A percentile compares a stretch with the other conserved stretches of the same genome.
phyloP scores from a whole-genome alignment of 2,888 invertebrate species.

The Alloplasta piceator region DNA sequence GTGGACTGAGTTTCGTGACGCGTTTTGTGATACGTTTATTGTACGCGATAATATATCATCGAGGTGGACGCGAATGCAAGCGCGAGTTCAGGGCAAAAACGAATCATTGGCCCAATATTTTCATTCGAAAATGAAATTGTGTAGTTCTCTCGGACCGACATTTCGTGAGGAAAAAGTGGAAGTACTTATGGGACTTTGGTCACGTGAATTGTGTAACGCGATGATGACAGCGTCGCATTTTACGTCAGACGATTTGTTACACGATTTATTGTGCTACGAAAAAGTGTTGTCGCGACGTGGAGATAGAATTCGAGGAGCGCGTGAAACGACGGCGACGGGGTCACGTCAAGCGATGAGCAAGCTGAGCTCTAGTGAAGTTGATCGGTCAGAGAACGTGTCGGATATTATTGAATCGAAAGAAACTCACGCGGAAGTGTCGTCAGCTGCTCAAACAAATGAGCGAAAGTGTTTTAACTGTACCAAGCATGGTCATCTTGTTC shows the following conservation, averaged over 20 bases:
- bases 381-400: too few species aligned
- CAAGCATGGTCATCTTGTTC: not conserved
- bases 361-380: too few species aligned
- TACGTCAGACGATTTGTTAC: not conserved
- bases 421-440: not conserved
- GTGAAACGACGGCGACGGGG: not conserved
- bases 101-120: constrained; percentile 20
- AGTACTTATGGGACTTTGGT: not conserved
- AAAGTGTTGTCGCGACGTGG: too few species aligned
- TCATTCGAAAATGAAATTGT: constrained; percentile 12
- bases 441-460: not conserved
- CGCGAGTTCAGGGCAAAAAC: not conserved
- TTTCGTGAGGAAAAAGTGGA: constrained; percentile 1
- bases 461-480: constrained; percentile 33
- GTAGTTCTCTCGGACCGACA: not conserved
- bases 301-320: not conserved
- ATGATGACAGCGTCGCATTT: not conserved
- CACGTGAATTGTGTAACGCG: not conserved
- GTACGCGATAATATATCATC: not conserved
- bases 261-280: not conserved
- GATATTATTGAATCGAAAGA: too few species aligned
- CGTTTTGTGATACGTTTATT: not conserved
- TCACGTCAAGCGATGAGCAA: too few species aligned
- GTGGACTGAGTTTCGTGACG: constrained; percentile 14
- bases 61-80: not conserved